Conservation (phyloP, 2,797 vertebrate genomes). For the Tadarida brasiliensis region DNA sequence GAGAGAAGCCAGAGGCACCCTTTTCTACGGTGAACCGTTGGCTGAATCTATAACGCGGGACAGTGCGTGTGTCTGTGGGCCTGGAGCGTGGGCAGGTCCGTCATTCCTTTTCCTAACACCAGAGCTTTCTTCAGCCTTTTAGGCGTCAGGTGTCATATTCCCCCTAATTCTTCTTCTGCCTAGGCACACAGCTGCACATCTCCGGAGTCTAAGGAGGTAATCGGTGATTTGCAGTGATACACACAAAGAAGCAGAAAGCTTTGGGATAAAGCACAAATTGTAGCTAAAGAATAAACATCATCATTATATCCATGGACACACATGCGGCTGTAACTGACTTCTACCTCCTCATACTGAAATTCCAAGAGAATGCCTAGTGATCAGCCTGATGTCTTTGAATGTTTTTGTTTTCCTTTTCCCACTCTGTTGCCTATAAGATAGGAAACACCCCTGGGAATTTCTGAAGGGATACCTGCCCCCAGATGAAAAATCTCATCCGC, state of each 20-base stretch:
- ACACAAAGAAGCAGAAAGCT: slow-evolving; percentile 23
- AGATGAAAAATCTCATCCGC: slow-evolving; percentile 2
- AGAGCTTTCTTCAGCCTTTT: neutral
- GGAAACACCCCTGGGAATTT: neutral
- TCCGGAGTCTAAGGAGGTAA: neutral
- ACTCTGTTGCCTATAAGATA: neutral
- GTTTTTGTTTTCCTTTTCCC: neutral
- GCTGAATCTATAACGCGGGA: neutral
- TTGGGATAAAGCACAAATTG: neutral
- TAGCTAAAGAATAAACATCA: neutral
- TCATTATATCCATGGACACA: neutral
- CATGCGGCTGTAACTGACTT: neutral
- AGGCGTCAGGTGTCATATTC: neutral
- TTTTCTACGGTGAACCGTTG: neutral
- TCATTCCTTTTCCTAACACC: neutral
- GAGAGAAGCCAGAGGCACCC: neutral
- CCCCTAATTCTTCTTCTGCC: neutral
- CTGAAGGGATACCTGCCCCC: slow-evolving; percentile 27
- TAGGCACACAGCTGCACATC: neutral
- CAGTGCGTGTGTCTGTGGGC: neutral
- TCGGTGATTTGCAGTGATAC: neutral
- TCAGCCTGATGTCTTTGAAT: neutral
- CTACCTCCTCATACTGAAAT: slow-evolving; percentile 28
- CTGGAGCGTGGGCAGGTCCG: neutral
- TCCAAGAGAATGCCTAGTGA: neutral